A percentile compares a stretch with the other conserved stretches of the same genome.
Conservation (phyloP, 2,888 invertebrate species). For the Pycnomerus fuliginosus region DNA sequence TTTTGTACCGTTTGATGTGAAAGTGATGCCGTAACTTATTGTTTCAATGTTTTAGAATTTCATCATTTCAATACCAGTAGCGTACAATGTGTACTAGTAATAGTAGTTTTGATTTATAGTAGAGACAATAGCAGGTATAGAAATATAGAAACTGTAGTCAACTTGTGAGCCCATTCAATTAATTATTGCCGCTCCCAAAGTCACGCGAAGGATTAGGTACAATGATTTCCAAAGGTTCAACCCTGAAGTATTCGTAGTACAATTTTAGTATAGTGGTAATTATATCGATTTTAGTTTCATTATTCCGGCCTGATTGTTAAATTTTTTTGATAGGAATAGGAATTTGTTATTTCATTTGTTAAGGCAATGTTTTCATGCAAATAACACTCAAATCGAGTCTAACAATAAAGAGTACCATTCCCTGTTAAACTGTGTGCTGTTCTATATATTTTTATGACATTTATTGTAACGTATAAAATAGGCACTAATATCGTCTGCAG, state of each 20-base stretch:
- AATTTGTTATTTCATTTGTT: constrained; percentile 15
- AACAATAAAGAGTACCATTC: constrained; percentile 9
- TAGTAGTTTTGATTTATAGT: constrained; percentile 12
- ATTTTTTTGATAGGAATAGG: constrained; percentile 1
- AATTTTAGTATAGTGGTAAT: constrained; percentile 19
- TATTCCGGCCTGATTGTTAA: background rate
- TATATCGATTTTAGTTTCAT: constrained; percentile 8
- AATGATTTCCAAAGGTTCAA: no score
- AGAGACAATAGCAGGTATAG: constrained; percentile 17
- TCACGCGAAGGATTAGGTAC: no score
- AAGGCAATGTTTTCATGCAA: constrained; percentile 17
- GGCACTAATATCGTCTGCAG: constrained; percentile 21
- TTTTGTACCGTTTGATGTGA: constrained; percentile 21
- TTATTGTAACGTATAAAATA: constrained; percentile 17
- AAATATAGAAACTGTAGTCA: constrained; percentile 12
- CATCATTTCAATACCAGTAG: no score
- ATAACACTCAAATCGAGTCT: constrained; percentile 15
- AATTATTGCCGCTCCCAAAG: no score
- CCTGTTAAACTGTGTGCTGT: constrained; percentile 17
- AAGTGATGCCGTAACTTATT: no score
- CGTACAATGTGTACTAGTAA: no score
- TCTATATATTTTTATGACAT: constrained; percentile 20
- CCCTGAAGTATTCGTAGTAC: no score
- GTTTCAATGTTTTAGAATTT: no score
- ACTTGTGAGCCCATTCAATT: constrained; percentile 9